Percentiles rank a stretch among this genome's conserved stretches.
Conservation (phyloP, 2,113 vertebrate genomes). For the Ardeotis arabs region DNA sequence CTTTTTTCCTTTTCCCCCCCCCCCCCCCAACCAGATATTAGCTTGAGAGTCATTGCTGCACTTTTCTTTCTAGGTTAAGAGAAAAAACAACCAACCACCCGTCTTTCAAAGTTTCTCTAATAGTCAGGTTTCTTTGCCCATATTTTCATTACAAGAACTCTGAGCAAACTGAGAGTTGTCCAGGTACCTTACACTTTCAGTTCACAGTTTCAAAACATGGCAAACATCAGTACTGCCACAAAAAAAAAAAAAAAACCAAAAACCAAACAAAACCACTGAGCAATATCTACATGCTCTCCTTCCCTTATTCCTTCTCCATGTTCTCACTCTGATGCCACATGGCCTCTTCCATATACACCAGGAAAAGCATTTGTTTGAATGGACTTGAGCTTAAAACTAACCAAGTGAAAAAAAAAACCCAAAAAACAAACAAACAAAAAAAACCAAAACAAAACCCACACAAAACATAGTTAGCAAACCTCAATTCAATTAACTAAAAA, state of each 20-base stretch:
- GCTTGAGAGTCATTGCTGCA: not conserved
- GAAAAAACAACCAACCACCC: not conserved
- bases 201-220: not conserved
- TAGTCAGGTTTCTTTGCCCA: not conserved
- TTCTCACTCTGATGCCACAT: not conserved
- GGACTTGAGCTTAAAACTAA: not conserved
- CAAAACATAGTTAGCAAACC: not conserved
- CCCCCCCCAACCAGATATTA: accelerated
- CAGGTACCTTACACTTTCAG: not conserved
- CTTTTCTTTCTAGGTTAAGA: not conserved
- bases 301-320: not conserved
- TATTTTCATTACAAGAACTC: not conserved
- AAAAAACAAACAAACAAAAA: too few species aligned
- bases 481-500: not conserved
- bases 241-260: not conserved
- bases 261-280: not conserved
- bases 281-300: not conserved
- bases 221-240: not conserved
- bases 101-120: not conserved
- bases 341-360: not conserved
- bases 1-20: too few species aligned
- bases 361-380: not conserved
- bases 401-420: not conserved
- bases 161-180: not conserved
- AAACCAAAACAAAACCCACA: too few species aligned